Evolutionary conservation across 2,888 invertebrate species (phyloP).

Genomic region (Tipula vernalis): DNA sequence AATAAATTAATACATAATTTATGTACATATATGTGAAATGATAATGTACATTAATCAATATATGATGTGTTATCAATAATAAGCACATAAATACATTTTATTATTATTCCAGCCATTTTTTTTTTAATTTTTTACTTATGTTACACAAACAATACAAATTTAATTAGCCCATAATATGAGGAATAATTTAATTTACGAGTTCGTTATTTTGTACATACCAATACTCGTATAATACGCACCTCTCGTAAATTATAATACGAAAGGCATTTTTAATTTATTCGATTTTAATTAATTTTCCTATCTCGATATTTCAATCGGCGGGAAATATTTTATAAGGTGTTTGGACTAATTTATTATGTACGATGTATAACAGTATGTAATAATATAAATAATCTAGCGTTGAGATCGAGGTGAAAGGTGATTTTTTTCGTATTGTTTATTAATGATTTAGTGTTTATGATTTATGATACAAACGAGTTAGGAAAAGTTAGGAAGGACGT

Average conservation of each 20-base stretch:
- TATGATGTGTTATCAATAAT: not conserved
- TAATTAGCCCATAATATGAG: not conserved
- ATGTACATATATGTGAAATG: not conserved
- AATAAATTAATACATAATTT: constrained; percentile 4
- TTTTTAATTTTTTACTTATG: not conserved
- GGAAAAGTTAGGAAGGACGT: too few relatives aligned
- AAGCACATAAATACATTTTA: not conserved
- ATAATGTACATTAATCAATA: not conserved
- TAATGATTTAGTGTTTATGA: not conserved
- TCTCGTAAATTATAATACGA: not conserved
- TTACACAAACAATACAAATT: not conserved
- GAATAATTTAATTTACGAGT: not conserved
- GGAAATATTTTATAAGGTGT: not conserved
- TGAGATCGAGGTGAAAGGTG: not conserved
- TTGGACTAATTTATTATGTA: not conserved
- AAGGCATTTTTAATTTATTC: not conserved
- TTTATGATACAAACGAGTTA: too few relatives aligned
- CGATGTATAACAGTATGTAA: not conserved
- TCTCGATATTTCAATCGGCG: not conserved
- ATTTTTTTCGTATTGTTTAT: not conserved
- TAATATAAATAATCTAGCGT: not conserved
- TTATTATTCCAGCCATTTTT: too few relatives aligned
- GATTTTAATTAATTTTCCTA: not conserved
- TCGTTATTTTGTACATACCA: not conserved
- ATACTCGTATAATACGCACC: not conserved